Conservation (phyloP, 2,888 invertebrate species). For the Amiota mariae region DNA sequence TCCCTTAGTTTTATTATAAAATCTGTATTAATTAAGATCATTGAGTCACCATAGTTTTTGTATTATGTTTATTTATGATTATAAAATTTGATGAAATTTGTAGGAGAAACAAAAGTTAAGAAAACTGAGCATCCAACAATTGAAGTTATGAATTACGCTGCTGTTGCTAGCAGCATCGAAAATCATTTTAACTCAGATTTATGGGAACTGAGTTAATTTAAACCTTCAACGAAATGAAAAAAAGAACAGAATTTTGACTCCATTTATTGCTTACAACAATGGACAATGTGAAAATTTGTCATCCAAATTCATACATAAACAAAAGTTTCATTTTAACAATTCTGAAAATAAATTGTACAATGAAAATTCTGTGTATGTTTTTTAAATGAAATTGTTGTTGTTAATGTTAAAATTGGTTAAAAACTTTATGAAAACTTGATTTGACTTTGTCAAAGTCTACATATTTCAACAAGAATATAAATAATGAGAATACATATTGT, state of each 20-base stretch:
- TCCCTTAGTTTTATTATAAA: too few relatives aligned
- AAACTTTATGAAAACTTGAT: neutral
- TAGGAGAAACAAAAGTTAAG: too few relatives aligned
- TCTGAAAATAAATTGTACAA: conserved; percentile 11
- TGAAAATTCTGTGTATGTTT: neutral
- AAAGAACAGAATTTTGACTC: too few relatives aligned
- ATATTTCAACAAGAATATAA: too few relatives aligned
- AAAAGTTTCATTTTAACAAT: conserved; percentile 19
- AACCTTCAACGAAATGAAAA: neutral
- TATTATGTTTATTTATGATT: too few relatives aligned
- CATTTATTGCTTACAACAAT: neutral
- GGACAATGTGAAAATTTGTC: neutral
- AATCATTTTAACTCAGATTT: conserved; percentile 48
- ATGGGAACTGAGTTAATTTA: conserved; percentile 65
- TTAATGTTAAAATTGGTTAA: neutral
- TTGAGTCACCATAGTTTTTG: too few relatives aligned
- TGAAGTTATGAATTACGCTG: conserved; percentile 17
- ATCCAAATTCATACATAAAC: neutral
- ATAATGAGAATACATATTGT: too few relatives aligned
- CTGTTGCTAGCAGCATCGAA: conserved; percentile 43
- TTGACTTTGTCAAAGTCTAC: too few relatives aligned
- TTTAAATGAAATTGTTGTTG: neutral
- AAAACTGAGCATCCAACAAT: conserved; percentile 8
- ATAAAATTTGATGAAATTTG: too few relatives aligned
- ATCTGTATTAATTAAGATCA: too few relatives aligned